Percentiles rank a stretch among this genome's conserved stretches.
Conservation (phyloP, 2,113 vertebrate genomes). For the Osmerus mordax region DNA sequence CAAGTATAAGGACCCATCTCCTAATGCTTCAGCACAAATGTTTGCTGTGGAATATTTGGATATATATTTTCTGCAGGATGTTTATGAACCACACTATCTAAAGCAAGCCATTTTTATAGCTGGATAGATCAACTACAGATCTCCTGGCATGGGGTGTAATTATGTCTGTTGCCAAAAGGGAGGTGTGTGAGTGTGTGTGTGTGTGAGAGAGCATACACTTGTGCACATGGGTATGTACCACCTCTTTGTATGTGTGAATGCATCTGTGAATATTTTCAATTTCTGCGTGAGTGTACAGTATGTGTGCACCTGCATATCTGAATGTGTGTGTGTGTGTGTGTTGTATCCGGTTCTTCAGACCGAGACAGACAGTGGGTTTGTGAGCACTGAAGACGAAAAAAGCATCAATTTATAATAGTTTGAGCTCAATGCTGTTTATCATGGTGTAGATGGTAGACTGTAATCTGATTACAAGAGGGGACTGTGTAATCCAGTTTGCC, state of each 20-base stretch:
- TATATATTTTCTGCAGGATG: too few species aligned
- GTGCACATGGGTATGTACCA: background rate
- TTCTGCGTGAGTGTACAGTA: too few species aligned
- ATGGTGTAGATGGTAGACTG: background rate
- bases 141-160: conserved; percentile 30
- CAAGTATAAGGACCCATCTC: background rate
- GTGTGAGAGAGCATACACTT: background rate
- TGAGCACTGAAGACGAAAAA: background rate
- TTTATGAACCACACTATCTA: too few species aligned
- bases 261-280: background rate
- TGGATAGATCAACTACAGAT: too few species aligned
- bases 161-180: conserved; percentile 31
- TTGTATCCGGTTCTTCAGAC: background rate
- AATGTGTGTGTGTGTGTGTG: background rate
- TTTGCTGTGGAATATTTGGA: too few species aligned
- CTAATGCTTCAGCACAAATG: too few species aligned
- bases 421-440: background rate
- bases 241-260: background rate
- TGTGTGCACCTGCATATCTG: too few species aligned
- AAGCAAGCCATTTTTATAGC: too few species aligned
- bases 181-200: background rate
- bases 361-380: conserved; percentile 2
- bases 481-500: too few species aligned
- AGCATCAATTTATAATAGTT: background rate
- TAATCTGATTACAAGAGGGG: conserved; percentile 3